Base-by-base conservation (phyloP, 1,140 invertebrate species). In the Lutraria rhynchaena region DNA sequence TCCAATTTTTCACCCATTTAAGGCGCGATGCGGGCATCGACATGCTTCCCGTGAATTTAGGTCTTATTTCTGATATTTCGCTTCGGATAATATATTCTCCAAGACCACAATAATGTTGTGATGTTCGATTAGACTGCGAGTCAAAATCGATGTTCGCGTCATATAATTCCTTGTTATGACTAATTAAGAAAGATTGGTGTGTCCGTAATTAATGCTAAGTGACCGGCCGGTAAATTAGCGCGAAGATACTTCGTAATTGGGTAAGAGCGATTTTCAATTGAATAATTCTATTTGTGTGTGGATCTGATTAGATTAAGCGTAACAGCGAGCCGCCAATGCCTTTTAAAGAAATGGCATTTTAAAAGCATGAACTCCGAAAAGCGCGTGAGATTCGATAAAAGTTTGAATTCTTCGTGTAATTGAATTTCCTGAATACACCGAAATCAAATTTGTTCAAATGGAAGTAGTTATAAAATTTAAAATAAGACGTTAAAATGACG, bases 331-430 rank as follows among this genome's bases (percentile, higher is more conserved):
- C 53, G 41, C 24, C 63, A 24, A 80, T 44, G n/a, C 76, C 76
- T 80, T 80, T 80, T 80, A 80, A 80, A 80, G 76, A 69, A 80
- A 80, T 80, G 76, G 61, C 76, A 44, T 80, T 80, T 80, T 80
- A 80, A 80, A 80, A 80, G 76, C 76, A 80, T 70, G 76, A 80
- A 80, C 46, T 67, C 76, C 31, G 60, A 80, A 80, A 80, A 80
- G 76, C 76, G 76, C 76, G 60, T 67, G 55, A 80, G 67, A 80
- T 80, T 80, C 61, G 55, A 80, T 80, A 70, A 70, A 80, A 70
- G 13, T 69, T 80, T 61, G 63, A 75, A 60, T 60, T 75, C 57
- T 33, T 37, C 41, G 55, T 57, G 57, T 75, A 60, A 75, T 75
- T 75, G 19, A 75, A 75, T 75, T 75, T 61, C 22, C 58, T 44